Percentiles rank a stretch among this genome's conserved stretches.
Evolutionary conservation across 2,113 vertebrate species (phyloP).

Genomic region (Cyprinodon tularosa): DNA sequence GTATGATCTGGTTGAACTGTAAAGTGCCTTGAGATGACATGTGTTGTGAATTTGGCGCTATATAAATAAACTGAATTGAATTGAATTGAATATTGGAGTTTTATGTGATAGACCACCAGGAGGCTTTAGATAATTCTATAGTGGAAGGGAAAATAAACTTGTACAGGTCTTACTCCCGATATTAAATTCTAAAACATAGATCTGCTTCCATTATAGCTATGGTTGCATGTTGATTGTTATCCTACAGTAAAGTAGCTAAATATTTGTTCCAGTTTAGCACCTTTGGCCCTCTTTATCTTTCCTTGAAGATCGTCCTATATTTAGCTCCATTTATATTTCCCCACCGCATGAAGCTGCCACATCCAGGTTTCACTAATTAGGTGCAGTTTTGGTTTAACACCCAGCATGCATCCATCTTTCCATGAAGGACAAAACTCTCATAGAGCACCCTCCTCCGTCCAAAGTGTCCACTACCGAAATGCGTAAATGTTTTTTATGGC

Average conservation of each 20-base stretch:
- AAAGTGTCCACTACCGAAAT: not conserved
- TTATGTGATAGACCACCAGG: not conserved
- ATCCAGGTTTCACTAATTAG: too few relatives aligned
- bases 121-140: not conserved
- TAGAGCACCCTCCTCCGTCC: not conserved
- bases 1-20: too few relatives aligned
- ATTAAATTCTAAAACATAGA: not conserved
- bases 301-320: too few relatives aligned
- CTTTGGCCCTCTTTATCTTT: too few relatives aligned
- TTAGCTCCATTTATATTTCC: not conserved
- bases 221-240: not conserved
- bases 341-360: not conserved
- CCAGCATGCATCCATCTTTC: not conserved
- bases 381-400: too few relatives aligned
- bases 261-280: too few relatives aligned
- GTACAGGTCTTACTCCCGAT: not conserved
- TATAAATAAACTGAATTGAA: too few relatives aligned
- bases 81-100: too few relatives aligned
- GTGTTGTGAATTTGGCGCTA: too few relatives aligned
- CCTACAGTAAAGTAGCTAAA: too few relatives aligned
- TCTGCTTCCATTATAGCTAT: not conserved
- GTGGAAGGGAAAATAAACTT: not conserved
- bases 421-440: not conserved
- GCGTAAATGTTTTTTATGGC: too few relatives aligned
- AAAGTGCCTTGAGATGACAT: too few relatives aligned